These are phyloP conservation scores for Achroia grisella DNA, from an alignment of 1,140 invertebrate species.

Conservation along the genomic window DNA sequence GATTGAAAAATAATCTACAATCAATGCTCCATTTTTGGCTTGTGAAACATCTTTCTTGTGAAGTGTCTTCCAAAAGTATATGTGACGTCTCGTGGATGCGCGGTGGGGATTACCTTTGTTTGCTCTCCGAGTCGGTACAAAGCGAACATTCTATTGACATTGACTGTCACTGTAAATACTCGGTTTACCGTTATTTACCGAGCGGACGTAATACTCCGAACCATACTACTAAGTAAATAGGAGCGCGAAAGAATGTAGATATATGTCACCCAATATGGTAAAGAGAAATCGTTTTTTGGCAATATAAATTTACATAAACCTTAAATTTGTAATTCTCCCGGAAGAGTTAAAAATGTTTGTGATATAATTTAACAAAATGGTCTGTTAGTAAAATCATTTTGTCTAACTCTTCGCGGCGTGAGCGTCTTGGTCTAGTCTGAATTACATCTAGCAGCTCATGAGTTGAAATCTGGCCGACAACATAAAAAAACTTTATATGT, in stretches of 20 bases:
- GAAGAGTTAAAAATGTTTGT: too few relatives aligned
- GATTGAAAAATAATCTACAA: constrained; percentile 9
- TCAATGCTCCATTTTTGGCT: constrained; percentile 5
- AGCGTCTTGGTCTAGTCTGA: too few relatives aligned
- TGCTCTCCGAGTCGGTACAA: constrained; percentile 52
- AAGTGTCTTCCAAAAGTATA: constrained; percentile 2
- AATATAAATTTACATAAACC: too few relatives aligned
- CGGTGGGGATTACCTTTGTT: constrained; percentile 58
- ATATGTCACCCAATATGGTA: not conserved
- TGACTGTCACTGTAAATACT: constrained; percentile 58
- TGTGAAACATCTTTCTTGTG: constrained; percentile 4
- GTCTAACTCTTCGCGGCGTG: too few relatives aligned
- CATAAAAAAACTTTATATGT: too few relatives aligned
- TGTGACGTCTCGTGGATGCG: constrained; percentile 6
- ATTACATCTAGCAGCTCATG: too few relatives aligned
- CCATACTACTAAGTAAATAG: constrained; percentile 13
- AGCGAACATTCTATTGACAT: constrained; percentile 60
- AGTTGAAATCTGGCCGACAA: too few relatives aligned
- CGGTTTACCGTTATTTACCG: constrained; percentile 54
- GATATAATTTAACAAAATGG: too few relatives aligned
- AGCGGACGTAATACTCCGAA: constrained; percentile 34
- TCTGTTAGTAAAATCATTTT: too few relatives aligned
- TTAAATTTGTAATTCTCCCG: too few relatives aligned
- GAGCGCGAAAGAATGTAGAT: constrained; percentile 2
- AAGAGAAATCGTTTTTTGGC: too few relatives aligned